phyloP scores from a whole-genome alignment of 2,113 vertebrate genomes.

The Prionailurus viverrinus region DNA sequence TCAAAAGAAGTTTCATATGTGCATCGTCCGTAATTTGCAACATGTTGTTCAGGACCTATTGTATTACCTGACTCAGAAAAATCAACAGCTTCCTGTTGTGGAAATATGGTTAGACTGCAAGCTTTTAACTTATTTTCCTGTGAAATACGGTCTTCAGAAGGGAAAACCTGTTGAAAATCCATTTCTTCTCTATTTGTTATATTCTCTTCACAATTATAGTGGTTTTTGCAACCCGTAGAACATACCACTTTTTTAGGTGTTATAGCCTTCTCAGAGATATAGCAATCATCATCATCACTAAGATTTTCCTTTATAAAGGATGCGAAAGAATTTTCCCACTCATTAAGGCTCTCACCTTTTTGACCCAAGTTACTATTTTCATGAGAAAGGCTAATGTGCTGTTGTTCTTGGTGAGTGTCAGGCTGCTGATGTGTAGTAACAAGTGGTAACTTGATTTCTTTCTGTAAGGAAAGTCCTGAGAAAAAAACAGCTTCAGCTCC shows the following conservation, averaged over 20 bases:
- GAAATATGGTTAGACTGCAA: neutral
- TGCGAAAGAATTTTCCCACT: neutral
- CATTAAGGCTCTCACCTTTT: neutral
- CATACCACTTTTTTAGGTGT: neutral
- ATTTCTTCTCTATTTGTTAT: slow-evolving; percentile 39
- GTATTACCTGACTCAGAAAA: slow-evolving; percentile 25
- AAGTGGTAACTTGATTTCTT: slow-evolving; percentile 37
- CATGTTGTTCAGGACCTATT: slow-evolving; percentile 40
- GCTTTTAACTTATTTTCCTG: slow-evolving; percentile 64
- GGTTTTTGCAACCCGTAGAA: slow-evolving; percentile 64
- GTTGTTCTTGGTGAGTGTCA: neutral
- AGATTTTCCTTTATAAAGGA: slow-evolving; percentile 52
- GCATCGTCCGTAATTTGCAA: slow-evolving; percentile 51
- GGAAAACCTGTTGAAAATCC: slow-evolving; percentile 66
- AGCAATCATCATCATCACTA: slow-evolving; percentile 32
- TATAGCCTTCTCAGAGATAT: neutral
- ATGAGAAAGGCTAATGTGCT: neutral
- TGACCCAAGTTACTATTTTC: slow-evolving; percentile 25
- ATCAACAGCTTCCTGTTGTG: slow-evolving; percentile 64
- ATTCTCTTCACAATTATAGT: slow-evolving; percentile 24
- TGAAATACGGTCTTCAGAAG: slow-evolving; percentile 70
- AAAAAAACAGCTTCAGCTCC: slow-evolving; percentile 63
- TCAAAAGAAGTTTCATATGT: slow-evolving; percentile 52
- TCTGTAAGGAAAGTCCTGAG: slow-evolving; percentile 56
- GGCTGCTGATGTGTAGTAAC: slow-evolving; percentile 42